Conservation (phyloP, 2,888 invertebrate species). For the Pachymerium ferrugineum region DNA sequence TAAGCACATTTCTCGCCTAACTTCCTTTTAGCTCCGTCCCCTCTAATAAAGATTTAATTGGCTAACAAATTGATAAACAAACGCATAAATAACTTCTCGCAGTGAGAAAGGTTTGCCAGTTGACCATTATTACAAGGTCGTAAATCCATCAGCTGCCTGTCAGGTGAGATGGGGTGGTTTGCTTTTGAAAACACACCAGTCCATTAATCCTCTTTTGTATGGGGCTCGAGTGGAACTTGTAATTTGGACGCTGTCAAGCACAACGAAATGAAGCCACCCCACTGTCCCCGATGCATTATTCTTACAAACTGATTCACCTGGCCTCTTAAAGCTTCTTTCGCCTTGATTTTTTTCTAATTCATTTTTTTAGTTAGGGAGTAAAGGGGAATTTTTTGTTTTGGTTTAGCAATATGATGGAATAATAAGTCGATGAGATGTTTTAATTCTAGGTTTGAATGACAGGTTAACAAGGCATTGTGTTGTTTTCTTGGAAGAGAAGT, state of each 20-base stretch:
- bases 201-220: constrained; percentile 7
- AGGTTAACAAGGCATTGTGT: no score
- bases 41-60: constrained; percentile 32
- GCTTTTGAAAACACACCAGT: constrained; percentile 18
- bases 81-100: constrained; percentile 20
- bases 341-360: neutral
- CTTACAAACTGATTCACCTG: constrained; percentile 4
- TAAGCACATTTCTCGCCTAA: neutral
- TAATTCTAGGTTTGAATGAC: no score
- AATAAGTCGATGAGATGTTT: no score
- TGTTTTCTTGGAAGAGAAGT: no score
- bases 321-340: neutral
- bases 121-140: constrained; percentile 5
- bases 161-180: neutral
- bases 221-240: constrained; percentile 16
- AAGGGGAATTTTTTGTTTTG: no score
- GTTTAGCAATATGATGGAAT: no score
- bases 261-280: constrained; percentile 12
- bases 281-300: constrained; percentile 14
- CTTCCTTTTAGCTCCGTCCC: neutral
- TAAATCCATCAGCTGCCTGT: constrained; percentile 12
- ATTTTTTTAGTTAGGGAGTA: no score
- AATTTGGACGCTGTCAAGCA: constrained; percentile 4
- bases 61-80: constrained; percentile 31
- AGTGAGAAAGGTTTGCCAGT: constrained; percentile 17